Evolutionary conservation across 2,797 vertebrate genomes (phyloP).

Genomic region (Scomberomorus guttatus): DNA sequence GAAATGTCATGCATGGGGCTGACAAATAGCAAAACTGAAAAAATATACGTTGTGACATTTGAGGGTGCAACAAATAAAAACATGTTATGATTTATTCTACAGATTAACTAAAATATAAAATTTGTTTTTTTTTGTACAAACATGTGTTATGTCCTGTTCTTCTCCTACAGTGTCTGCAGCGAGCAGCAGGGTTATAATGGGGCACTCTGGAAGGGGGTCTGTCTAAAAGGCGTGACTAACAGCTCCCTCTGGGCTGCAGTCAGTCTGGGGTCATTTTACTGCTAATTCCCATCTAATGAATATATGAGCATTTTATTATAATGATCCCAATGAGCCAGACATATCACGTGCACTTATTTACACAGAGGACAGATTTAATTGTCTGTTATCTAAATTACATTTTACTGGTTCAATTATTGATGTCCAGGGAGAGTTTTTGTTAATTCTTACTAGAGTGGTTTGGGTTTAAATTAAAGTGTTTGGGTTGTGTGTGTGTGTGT

Average conservation of each 20-base stretch:
- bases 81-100: not conserved
- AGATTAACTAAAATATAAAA: conserved; percentile 1
- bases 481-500: conserved; percentile 23
- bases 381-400: conserved; percentile 62
- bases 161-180: conserved; percentile 26
- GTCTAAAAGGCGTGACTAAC: conserved; percentile 86
- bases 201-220: conserved; percentile 61
- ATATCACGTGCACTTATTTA: conserved; percentile 58
- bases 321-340: conserved; percentile 60
- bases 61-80: not conserved
- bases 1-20: not conserved
- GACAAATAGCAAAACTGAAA: not conserved
- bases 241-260: conserved; percentile 76
- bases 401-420: conserved; percentile 47
- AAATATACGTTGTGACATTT: not conserved
- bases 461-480: conserved; percentile 24
- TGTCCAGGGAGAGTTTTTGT: conserved; percentile 13
- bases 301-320: conserved; percentile 69
- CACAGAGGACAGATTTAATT: conserved; percentile 50
- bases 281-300: conserved; percentile 82
- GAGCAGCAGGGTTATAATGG: conserved; percentile 36
- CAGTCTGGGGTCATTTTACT: conserved; percentile 80
- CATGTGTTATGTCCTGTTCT: conserved; percentile 41
- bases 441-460: conserved; percentile 29
- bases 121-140: not conserved